Base-by-base conservation (phyloP, 2,113 vertebrate genomes). In the Pangasianodon gigas region DNA sequence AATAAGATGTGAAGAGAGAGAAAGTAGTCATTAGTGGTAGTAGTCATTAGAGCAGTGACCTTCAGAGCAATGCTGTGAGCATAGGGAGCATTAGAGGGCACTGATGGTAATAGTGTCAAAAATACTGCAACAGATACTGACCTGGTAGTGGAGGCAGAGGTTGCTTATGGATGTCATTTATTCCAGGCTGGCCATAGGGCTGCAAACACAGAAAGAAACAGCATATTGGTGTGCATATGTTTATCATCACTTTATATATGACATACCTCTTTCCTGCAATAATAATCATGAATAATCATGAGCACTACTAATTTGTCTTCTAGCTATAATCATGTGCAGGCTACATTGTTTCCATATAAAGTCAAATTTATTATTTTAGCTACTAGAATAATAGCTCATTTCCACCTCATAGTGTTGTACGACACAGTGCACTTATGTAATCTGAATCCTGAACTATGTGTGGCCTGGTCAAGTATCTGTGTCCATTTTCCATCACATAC, bases 141-240 rank as follows among this genome's bases (percentile, higher is more conserved):
- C 96, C 95, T 95, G 96, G 96, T 11, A 96, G 91, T 88, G 96
- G 96, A 48, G 96, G 96, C 84, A 96, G 93, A 74, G 96, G 96
- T 90, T 96, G 96, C 93, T 96, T 96, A 94, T 96, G 96, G 87
- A 96, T 95, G 88, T 96, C 96, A 87, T 95, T 96, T 92, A 96
- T 95, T 90, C 95, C 94, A n/a, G 93, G 93, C 92, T 96, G 96
- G 92, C 96, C 96, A 74, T 96, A 96, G 16, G 96, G 96, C 96
- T 96, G 92, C 62, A 89, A 89, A 94, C n/a, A 94, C 32, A 95
- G 1, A 24, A n/a, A 91, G 10, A 46, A 83, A 58, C 11, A 32
- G 32, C 21, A 58, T 4, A 83, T 41, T 41, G 26, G 32, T 24
- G 7, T 81, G 14, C 44, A 1, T 24, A 48, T 48, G 41, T 46